phyloP scores from a whole-genome alignment of 2,113 vertebrate genomes.

The Pipra filicauda region DNA sequence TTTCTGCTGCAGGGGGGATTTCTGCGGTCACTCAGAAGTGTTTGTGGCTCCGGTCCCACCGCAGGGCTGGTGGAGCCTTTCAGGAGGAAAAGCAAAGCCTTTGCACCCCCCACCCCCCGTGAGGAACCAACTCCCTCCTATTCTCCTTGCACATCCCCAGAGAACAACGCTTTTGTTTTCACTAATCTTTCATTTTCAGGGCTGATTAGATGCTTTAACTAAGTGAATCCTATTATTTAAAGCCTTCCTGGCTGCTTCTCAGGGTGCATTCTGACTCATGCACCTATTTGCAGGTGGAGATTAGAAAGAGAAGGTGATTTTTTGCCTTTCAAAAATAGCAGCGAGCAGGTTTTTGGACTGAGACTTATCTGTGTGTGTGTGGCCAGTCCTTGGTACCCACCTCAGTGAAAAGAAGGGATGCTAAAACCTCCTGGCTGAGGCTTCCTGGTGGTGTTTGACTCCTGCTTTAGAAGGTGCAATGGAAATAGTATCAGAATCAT shows the following conservation, averaged over 20 bases:
- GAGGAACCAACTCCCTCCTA: not conserved
- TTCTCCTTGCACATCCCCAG: not conserved
- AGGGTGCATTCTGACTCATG: not conserved
- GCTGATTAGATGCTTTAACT: conserved; percentile 25
- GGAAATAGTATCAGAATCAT: not conserved
- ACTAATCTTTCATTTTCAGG: conserved; percentile 37
- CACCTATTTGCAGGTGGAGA: not conserved
- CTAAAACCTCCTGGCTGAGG: not conserved
- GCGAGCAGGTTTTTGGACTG: not conserved
- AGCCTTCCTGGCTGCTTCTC: not conserved
- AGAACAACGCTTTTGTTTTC: conserved; percentile 29
- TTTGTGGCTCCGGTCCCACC: not conserved
- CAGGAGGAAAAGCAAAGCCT: not conserved
- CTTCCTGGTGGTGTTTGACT: not conserved
- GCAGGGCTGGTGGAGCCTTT: not conserved
- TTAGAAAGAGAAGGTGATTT: not conserved
- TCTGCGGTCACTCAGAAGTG: not conserved
- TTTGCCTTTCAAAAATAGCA: conserved; percentile 4
- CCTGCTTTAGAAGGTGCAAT: not conserved
- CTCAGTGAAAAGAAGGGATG: not conserved
- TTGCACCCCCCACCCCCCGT: not conserved
- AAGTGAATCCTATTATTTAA: conserved; percentile 52
- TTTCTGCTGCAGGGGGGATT: not conserved
- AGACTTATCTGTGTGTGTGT: not conserved
- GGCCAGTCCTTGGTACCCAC: not conserved